Evolutionary conservation across 2,797 vertebrate genomes (phyloP).

Genomic region (Sebastes glaucus): DNA sequence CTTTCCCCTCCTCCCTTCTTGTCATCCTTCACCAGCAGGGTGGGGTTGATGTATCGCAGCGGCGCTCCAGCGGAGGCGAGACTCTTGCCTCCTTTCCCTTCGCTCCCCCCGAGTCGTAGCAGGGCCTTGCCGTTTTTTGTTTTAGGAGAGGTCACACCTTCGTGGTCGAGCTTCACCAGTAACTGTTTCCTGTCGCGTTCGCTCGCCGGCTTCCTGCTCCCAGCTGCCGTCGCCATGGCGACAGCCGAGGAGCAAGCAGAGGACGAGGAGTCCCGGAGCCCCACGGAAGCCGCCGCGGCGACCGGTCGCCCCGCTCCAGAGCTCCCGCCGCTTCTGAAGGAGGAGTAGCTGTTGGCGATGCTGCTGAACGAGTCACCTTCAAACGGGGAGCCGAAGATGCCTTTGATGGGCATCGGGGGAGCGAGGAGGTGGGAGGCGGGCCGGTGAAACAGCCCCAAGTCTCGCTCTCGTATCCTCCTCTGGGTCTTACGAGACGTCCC

Average conservation of each 20-base stretch:
- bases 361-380: constrained; percentile 95
- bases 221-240: constrained; percentile 35
- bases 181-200: constrained; percentile 88
- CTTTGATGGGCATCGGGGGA: constrained; percentile 77
- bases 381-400: constrained; percentile 93
- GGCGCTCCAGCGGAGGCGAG: constrained; percentile 77
- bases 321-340: constrained; percentile 82
- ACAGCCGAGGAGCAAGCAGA: constrained; percentile 54
- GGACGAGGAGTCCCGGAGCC: constrained; percentile 48
- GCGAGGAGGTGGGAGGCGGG: constrained; percentile 68
- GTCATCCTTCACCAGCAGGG: constrained; percentile 85
- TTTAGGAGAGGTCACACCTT: constrained; percentile 98
- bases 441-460: constrained; percentile 86
- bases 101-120: constrained; percentile 81
- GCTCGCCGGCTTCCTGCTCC: constrained; percentile 55
- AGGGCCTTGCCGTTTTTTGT: constrained; percentile 94
- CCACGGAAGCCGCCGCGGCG: constrained; percentile 34
- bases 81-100: constrained; percentile 82
- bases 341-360: constrained; percentile 91
- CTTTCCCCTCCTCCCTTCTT: constrained; percentile 76
- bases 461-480: constrained; percentile 81
- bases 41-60: constrained; percentile 83
- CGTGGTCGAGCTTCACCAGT: constrained; percentile 96
- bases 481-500: constrained; percentile 87
- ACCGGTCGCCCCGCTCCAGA: constrained; percentile 48